These are phyloP conservation scores for Chelonoidis abingdonii DNA, from an alignment of 2,113 vertebrate genomes.

Conservation along the genomic window DNA sequence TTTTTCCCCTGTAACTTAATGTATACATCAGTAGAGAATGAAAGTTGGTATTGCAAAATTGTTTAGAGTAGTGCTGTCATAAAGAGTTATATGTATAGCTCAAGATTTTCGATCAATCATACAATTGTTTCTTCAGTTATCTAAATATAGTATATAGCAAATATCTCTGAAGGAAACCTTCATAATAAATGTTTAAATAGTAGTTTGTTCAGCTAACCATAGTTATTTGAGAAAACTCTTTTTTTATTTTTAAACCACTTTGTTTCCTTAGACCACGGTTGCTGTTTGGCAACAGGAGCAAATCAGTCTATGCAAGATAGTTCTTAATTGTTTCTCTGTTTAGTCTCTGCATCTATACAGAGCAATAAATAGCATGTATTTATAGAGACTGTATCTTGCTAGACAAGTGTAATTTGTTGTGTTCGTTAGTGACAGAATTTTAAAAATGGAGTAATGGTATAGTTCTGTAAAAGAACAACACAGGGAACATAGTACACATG, in stretches of 20 bases:
- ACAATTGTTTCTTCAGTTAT: background rate
- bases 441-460: background rate
- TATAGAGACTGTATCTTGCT: background rate
- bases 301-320: background rate
- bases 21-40: background rate
- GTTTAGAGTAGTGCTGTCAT: background rate
- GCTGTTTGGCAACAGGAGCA: background rate
- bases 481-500: background rate
- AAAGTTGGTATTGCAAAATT: background rate
- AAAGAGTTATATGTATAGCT: background rate
- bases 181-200: background rate
- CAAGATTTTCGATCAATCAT: background rate
- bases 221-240: background rate
- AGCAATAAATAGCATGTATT: background rate
- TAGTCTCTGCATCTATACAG: background rate
- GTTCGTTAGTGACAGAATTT: background rate
- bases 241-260: background rate
- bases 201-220: background rate
- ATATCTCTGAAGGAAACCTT: background rate
- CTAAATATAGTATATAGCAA: background rate
- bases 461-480: accelerated
- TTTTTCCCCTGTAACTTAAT: background rate
- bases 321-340: background rate
- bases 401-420: background rate
- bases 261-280: background rate